A percentile compares a stretch with the other conserved stretches of the same genome.
phyloP scores from a whole-genome alignment of 2,888 invertebrate genomes.

The Andrena trimmerana region DNA sequence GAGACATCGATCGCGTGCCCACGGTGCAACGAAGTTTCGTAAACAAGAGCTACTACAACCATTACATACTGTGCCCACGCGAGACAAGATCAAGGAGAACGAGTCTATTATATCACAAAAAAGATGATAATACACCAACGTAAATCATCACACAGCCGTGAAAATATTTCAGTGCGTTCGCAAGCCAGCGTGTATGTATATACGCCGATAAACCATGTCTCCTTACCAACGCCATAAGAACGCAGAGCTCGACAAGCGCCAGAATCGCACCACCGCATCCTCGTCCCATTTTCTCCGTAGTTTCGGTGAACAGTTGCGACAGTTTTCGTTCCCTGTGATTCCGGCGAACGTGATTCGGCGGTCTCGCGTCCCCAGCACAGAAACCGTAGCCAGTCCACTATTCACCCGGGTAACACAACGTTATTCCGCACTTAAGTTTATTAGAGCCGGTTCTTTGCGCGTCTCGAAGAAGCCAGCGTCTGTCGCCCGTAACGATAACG shows the following conservation, averaged over 20 bases:
- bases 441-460: neutral
- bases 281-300: slow-evolving; percentile 28
- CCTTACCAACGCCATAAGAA: slow-evolving; percentile 38
- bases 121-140: too few species aligned
- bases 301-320: neutral
- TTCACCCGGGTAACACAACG: neutral
- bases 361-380: neutral
- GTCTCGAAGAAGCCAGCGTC: neutral
- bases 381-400: neutral
- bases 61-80: neutral
- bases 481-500: neutral
- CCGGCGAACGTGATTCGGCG: neutral
- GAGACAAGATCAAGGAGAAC: too few species aligned
- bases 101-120: too few species aligned
- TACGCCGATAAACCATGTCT: neutral
- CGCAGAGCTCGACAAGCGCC: neutral
- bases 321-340: neutral
- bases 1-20: neutral
- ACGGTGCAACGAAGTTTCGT: neutral
- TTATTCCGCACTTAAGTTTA: neutral
- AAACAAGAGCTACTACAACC: neutral
- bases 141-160: neutral
- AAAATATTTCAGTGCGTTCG: neutral
- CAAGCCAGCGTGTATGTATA: neutral
- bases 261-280: neutral